Percentiles rank a stretch among this genome's conserved stretches.
These are phyloP conservation scores for Syndactyla subalaris DNA, from an alignment of 2,797 vertebrate species.

Conservation along the genomic window DNA sequence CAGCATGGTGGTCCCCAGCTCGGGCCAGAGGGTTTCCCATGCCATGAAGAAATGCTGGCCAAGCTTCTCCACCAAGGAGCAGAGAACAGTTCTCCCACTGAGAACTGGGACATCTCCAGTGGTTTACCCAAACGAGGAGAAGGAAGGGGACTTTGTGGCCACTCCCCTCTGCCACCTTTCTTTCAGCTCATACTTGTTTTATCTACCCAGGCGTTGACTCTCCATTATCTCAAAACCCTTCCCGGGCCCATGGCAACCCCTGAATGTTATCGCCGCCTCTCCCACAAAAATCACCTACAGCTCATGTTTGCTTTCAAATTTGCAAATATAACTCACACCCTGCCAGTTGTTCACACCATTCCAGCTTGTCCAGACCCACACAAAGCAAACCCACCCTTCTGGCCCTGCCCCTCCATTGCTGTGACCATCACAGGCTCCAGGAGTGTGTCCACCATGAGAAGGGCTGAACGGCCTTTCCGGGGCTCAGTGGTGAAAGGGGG, in stretches of 20 bases:
- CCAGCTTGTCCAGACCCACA: not conserved
- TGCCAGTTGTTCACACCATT: not conserved
- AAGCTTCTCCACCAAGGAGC: not conserved
- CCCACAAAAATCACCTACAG: slow-evolving; percentile 38
- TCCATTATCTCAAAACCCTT: slow-evolving; percentile 39
- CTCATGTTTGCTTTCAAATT: slow-evolving; percentile 54
- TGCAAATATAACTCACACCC: slow-evolving; percentile 68
- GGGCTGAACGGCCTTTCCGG: not conserved
- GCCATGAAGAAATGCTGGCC: rapidly evolving
- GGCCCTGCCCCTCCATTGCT: not conserved
- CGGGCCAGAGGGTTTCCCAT: not conserved
- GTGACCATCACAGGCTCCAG: not conserved
- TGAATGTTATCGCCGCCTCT: slow-evolving; percentile 72
- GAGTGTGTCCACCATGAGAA: not conserved
- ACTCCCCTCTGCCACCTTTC: not conserved
- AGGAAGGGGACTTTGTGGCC: slow-evolving; percentile 1
- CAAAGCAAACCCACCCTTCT: not conserved
- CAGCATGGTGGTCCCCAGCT: not conserved
- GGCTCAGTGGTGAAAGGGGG: not conserved
- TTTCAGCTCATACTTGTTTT: slow-evolving; percentile 40
- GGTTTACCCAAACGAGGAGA: not conserved
- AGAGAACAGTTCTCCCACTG: not conserved
- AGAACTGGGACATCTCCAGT: rapidly evolving
- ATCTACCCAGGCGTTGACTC: not conserved
- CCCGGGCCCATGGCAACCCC: slow-evolving; percentile 37